Base-by-base conservation (phyloP, 2,888 invertebrate species). In the Drymonia ruficornis region DNA sequence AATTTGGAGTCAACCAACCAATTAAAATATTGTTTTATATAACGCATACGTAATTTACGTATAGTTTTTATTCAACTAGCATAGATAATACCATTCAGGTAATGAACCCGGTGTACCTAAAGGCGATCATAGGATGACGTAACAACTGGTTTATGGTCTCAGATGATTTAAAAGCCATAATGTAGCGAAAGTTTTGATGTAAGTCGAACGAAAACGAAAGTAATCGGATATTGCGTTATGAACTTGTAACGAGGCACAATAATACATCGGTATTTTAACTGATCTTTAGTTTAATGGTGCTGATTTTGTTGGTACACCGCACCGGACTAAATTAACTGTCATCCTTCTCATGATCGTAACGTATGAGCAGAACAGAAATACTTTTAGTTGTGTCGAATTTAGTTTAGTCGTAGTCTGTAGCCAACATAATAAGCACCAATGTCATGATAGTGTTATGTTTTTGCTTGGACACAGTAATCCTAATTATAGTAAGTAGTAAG, bases 131-230 rank as follows among this genome's bases (percentile, higher is more conserved):
- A 31, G 9, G 43, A 13, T 53, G 56, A 60, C 53, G 59, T 56
- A 67, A 70, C 23, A 12, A 40, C 18, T 15, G 13, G 47, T 56
- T 53, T 62, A 44, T 38, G 56, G 29, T 36, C 18, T 50, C 46
- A 57, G 53, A 59, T 59, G 49, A 47, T 34, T 34, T 47, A 53
- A 59, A 57, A 43, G 53, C 58, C 59, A 55, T 61, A 49, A 13
- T 40, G 48, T 12, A 55, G 67, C 72, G 67, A 68, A 68, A 68
- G 67, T 71, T 59, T 61, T 55, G 58, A 63, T 59, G 68, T 50
- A 55, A 64, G 46, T 36, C 56, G 52, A 58, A 51, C 49, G 59
- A 68, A 68, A 64, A 55, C 31, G 72, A 68, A 68, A 67, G 67
- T 67, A 48, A 64, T 71, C 55, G 54, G 52, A 49, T 50, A 51